Evolutionary conservation across 1,140 invertebrate genomes (phyloP).

Genomic region (Diabrotica undecimpunctata): DNA sequence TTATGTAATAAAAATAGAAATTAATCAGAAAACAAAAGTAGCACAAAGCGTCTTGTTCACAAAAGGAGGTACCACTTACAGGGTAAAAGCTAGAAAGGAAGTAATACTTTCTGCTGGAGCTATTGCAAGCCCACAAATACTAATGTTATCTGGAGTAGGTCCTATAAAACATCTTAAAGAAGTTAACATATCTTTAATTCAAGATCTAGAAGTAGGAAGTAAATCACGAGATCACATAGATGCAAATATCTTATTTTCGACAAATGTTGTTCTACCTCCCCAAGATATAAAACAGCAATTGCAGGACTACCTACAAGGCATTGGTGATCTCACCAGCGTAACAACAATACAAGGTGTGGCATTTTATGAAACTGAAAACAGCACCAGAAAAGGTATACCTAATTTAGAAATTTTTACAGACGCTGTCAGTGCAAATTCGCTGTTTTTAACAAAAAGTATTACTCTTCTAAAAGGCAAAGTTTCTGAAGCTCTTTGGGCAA

Average conservation of each 20-base stretch:
- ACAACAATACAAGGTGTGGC: not conserved
- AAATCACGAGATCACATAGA: slow-evolving; percentile 77
- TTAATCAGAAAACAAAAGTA: slow-evolving; percentile 54
- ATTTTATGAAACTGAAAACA: not conserved
- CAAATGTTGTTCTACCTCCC: not conserved
- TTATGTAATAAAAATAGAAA: slow-evolving; percentile 48
- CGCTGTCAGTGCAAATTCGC: too few species aligned
- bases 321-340: slow-evolving; percentile 3
- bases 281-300: slow-evolving; percentile 4
- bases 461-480: not conserved
- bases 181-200: slow-evolving; percentile 43
- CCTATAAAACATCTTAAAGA: slow-evolving; percentile 48
- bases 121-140: slow-evolving; percentile 49
- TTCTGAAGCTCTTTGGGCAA: slow-evolving; percentile 46
- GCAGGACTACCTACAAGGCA: slow-evolving; percentile 6
- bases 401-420: slow-evolving; percentile 5
- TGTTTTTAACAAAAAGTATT: not conserved
- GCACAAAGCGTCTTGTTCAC: slow-evolving; percentile 59
- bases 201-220: slow-evolving; percentile 61
- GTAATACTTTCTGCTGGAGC: slow-evolving; percentile 56
- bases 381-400: not conserved
- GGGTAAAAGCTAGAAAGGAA: slow-evolving; percentile 51
- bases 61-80: slow-evolving; percentile 41
- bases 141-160: slow-evolving; percentile 60
- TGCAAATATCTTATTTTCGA: not conserved